Conservation (phyloP, 2,797 vertebrate species). For the Champsocephalus gunnari region DNA sequence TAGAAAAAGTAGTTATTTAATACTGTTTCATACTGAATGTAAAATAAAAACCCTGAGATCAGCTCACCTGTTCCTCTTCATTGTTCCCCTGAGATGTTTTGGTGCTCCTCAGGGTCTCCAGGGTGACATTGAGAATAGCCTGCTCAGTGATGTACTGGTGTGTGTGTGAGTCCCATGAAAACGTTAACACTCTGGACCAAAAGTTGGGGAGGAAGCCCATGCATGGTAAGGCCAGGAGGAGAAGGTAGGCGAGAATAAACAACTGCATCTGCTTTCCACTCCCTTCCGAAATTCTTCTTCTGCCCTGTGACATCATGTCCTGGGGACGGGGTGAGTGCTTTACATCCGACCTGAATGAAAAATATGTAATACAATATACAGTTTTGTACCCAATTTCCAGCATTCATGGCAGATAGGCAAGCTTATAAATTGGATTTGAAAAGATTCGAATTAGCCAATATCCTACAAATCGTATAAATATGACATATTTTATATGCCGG, state of each 20-base stretch:
- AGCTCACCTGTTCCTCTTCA: conserved; percentile 71
- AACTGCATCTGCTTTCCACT: conserved; percentile 22
- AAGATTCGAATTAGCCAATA: not conserved
- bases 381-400: not conserved
- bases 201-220: conserved; percentile 89
- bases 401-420: not conserved
- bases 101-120: conserved; percentile 82
- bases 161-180: conserved; percentile 88
- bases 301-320: conserved; percentile 51
- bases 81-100: conserved; percentile 51
- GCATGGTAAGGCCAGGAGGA: conserved; percentile 76
- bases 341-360: conserved; percentile 51
- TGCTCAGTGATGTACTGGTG: conserved; percentile 91
- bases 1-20: not conserved
- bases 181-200: conserved; percentile 86
- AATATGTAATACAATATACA: not conserved
- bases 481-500: too few species aligned
- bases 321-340: not conserved
- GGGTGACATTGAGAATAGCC: conserved; percentile 86
- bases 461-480: not conserved
- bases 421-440: not conserved
- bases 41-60: not conserved
- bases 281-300: conserved; percentile 29
- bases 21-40: not conserved
- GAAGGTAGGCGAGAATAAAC: conserved; percentile 64